These are phyloP conservation scores for Mesorhabditis belari DNA, from an alignment of 2,888 invertebrate species.

Conservation along the genomic window DNA sequence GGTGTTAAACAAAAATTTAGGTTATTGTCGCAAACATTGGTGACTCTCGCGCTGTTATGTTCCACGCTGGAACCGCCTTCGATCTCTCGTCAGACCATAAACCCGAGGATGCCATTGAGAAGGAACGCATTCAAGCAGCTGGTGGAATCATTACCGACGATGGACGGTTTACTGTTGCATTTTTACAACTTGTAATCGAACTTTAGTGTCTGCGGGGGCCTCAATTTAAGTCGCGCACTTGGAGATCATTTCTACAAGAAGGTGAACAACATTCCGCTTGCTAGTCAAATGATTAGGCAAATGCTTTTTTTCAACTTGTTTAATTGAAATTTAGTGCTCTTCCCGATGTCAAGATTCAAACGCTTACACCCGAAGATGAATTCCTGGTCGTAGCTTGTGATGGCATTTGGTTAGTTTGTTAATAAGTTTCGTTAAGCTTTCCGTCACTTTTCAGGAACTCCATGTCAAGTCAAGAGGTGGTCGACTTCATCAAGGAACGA, in stretches of 20 bases:
- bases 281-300: not conserved
- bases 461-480: conserved; percentile 87
- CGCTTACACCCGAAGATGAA: not conserved
- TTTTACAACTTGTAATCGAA: not conserved
- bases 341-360: not conserved
- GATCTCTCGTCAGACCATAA: conserved; percentile 83
- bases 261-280: not conserved
- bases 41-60: not conserved
- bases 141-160: conserved; percentile 83
- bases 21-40: not conserved
- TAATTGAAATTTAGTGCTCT: not conserved
- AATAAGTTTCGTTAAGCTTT: conserved; percentile 2
- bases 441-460: conserved; percentile 65
- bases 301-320: not conserved
- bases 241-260: not conserved
- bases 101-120: conserved; percentile 72
- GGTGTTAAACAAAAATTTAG: no score
- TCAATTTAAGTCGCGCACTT: not conserved
- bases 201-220: not conserved
- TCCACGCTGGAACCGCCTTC: conserved; percentile 68
- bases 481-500: conserved; percentile 74
- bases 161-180: conserved; percentile 62
- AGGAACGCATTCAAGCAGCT: conserved; percentile 75
- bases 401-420: not conserved
- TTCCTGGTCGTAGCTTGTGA: not conserved